phyloP scores from a whole-genome alignment of 64 coral and sea anemone species.

The Montipora sp. region DNA sequence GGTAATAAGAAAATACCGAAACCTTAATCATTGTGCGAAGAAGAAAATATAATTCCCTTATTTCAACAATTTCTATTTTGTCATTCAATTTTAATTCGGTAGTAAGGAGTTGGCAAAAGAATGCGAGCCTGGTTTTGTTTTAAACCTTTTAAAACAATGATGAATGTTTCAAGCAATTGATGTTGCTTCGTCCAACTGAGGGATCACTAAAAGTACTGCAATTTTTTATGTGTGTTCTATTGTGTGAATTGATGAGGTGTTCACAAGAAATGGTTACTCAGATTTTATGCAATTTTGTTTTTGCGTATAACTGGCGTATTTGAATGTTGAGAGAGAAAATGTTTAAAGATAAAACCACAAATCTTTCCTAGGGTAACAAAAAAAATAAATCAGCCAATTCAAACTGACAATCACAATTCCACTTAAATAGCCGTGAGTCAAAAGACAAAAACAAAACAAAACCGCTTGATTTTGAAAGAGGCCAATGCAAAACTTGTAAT shows the following conservation, averaged over 20 bases:
- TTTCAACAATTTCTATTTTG: conserved; percentile 15
- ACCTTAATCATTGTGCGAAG: not conserved
- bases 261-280: not conserved
- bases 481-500: not conserved
- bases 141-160: too few relatives aligned
- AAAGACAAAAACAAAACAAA: not conserved
- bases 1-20: conserved; percentile 30
- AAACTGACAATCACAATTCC: conserved; percentile 38
- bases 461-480: not conserved
- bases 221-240: not conserved
- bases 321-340: not conserved
- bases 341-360: conserved; percentile 12
- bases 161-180: too few relatives aligned
- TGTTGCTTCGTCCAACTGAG: not conserved
- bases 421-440: not conserved
- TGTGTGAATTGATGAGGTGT: not conserved
- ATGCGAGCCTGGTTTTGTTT: not conserved
- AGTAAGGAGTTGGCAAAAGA: not conserved
- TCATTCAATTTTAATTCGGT: conserved; percentile 1
- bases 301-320: not conserved
- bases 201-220: conserved; percentile 3
- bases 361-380: not conserved
- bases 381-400: conserved; percentile 38
- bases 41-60: not conserved
- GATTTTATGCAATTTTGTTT: too few relatives aligned